Base-by-base conservation (phyloP, 2,113 vertebrate species). In the Tetraodon nigroviridis region DNA sequence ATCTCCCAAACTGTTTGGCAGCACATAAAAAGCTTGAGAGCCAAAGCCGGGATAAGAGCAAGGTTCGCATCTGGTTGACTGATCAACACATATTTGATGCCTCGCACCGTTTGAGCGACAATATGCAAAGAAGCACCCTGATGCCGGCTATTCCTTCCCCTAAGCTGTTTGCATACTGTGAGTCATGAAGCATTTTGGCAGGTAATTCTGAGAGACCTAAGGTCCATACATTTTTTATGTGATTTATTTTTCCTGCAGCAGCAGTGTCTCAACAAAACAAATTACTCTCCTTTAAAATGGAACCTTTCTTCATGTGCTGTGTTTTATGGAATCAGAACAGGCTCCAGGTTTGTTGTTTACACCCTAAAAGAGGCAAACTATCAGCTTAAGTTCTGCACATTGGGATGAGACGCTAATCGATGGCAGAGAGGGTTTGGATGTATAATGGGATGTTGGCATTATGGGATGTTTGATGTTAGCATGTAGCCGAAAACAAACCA, bases 111-210 rank as follows among this genome's bases (percentile, higher is more conserved):
- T 67, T 45, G 19, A 50, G 56, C 20, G 67, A 29, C 61, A 62
- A 57, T 73, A 80, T 78, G 72, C 78, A 73, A 76, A 69, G 56
- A 61, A 73, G 63, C 64, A 62, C 12, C 55, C 29, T 17, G 0
- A 21, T 51, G 17, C 14, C 57, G 60, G 56, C 73, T 76, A 60
- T 65, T 71, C 56, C 75, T 60, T 20, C 68, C 81, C 84, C 67
- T 85, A 64, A 86, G 81, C 84, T 70, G 80, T 79, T 79, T 80
- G 73, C 71, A 83, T 82, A 88, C 87, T 85, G 87, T 73, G 71
- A 78, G 79, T 81, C 86, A 88, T 87, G 87, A 84, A 87, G 83
- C 81, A 85, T 81, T 84, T 65, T 88, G 87, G 79, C 89, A 89
- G 88, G 85, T 89, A 85, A 88, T 90, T 89, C 82, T 76, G 76